A percentile compares a stretch with the other conserved stretches of the same genome.
Conservation (phyloP, 2,888 invertebrate species). For the Drosophila kambysellisi region DNA sequence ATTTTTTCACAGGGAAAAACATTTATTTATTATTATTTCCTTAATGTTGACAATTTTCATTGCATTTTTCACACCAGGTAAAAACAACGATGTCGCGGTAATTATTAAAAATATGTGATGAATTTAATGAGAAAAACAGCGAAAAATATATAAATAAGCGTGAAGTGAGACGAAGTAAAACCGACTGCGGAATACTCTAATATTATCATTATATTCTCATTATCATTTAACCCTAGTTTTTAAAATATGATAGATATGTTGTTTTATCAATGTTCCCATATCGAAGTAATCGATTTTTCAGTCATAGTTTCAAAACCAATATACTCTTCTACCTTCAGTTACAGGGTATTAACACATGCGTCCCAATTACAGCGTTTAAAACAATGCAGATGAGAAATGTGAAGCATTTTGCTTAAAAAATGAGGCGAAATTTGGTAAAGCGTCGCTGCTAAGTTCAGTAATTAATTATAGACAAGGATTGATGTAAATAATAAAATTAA, state of each 20-base stretch:
- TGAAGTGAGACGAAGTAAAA: background rate
- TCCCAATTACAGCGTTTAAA: slow-evolving; percentile 5
- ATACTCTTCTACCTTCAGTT: background rate
- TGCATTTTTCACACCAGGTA: slow-evolving; percentile 21
- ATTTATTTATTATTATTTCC: slow-evolving; percentile 11
- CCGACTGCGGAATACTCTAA: background rate
- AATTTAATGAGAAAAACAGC: slow-evolving; percentile 15
- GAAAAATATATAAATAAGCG: background rate
- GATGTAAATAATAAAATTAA: background rate
- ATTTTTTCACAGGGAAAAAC: background rate
- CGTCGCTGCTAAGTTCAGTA: slow-evolving; percentile 51
- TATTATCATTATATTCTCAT: rapidly evolving
- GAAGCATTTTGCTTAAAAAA: slow-evolving; percentile 36
- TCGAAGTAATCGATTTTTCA: background rate
- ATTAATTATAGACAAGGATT: slow-evolving; percentile 64
- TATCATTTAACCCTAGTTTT: background rate
- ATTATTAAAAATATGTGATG: slow-evolving; percentile 33
- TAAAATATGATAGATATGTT: background rate
- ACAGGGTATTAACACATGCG: background rate
- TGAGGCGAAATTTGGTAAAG: slow-evolving; percentile 44
- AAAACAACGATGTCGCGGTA: background rate
- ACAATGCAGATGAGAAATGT: background rate
- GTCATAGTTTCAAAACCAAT: background rate
- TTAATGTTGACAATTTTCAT: slow-evolving; percentile 2
- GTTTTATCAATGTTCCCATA: background rate